Conservation (phyloP, 2,797 vertebrate genomes). For the Pelochelys cantorii region DNA sequence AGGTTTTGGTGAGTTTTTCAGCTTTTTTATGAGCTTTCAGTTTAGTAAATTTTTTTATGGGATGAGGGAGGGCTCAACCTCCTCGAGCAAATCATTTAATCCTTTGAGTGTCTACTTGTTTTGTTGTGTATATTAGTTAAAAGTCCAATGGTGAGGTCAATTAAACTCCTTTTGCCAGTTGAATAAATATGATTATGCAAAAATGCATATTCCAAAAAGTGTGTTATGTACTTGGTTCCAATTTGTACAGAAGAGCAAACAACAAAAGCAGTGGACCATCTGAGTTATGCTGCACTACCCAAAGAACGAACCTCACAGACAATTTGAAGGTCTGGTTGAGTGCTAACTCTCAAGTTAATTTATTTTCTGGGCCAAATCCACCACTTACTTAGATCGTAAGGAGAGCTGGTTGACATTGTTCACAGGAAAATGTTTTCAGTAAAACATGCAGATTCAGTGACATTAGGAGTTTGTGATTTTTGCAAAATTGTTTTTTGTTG, state of each 20-base stretch:
- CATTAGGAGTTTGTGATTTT: background rate
- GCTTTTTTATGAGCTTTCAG: slow-evolving; percentile 4
- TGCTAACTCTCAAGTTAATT: background rate
- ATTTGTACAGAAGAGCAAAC: background rate
- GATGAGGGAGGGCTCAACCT: background rate
- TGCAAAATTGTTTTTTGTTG: background rate
- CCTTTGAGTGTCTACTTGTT: background rate
- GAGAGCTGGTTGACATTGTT: background rate
- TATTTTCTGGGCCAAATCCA: background rate
- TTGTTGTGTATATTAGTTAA: background rate
- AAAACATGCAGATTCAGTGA: background rate
- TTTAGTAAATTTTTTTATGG: background rate
- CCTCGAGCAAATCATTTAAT: background rate
- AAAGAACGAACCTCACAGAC: background rate
- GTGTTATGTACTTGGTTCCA: too few relatives aligned
- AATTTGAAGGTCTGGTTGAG: background rate
- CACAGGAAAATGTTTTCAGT: background rate
- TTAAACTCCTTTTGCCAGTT: background rate
- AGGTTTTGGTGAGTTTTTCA: background rate
- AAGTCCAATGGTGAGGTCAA: too few relatives aligned
- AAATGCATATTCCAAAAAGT: background rate
- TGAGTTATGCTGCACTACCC: too few relatives aligned
- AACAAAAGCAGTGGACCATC: background rate
- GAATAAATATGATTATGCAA: background rate
- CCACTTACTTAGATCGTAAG: too few relatives aligned